These are phyloP conservation scores for Peromyscus melanophrys DNA, from an alignment of 2,797 vertebrate species.

Conservation along the genomic window DNA sequence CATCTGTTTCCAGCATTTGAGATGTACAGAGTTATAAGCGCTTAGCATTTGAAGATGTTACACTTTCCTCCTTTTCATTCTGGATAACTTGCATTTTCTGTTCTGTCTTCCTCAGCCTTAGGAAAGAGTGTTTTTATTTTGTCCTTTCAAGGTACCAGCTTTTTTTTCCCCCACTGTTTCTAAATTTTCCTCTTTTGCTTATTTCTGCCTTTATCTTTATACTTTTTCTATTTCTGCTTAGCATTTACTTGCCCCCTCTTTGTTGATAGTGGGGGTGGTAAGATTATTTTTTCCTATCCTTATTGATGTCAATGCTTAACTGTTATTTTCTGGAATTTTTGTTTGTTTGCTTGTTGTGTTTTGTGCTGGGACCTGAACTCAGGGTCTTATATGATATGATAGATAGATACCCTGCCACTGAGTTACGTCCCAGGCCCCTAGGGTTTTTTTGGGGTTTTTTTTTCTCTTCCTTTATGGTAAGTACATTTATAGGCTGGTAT, in stretches of 20 bases:
- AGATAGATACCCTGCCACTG: background rate
- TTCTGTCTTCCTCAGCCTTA: background rate
- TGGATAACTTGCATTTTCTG: constrained; percentile 11
- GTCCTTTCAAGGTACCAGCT: background rate
- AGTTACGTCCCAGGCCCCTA: background rate
- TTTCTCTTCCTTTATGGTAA: constrained; percentile 37
- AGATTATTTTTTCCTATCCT: background rate
- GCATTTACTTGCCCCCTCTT: background rate
- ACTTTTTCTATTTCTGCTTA: constrained; percentile 4
- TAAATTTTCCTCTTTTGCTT: background rate
- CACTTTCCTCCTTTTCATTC: background rate
- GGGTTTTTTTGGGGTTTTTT: background rate
- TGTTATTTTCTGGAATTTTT: background rate
- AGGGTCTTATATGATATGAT: background rate
- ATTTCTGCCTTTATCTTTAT: constrained; percentile 2
- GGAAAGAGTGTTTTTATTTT: background rate
- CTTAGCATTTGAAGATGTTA: background rate
- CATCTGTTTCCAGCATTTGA: background rate
- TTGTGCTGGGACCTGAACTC: background rate
- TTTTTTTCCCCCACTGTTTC: background rate
- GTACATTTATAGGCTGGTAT: background rate
- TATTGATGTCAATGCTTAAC: background rate
- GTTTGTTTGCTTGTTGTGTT: background rate
- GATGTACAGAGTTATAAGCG: background rate
- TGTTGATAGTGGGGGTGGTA: background rate